These are phyloP conservation scores for Nephrocerus scutellatus DNA, from an alignment of 2,888 invertebrate genomes.

Conservation along the genomic window DNA sequence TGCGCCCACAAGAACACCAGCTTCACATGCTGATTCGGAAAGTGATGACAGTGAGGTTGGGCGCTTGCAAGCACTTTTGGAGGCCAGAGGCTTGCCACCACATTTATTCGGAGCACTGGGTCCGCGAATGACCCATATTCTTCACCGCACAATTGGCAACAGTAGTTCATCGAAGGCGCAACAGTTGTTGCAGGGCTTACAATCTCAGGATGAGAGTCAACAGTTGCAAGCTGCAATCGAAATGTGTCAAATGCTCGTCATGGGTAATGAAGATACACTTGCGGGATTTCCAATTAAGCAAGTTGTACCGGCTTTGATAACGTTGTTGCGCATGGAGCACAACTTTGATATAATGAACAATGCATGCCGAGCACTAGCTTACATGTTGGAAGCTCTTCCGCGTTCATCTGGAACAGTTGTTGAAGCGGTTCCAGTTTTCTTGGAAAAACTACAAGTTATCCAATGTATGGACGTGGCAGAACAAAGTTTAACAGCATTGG, in stretches of 20 bases:
- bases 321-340: constrained; percentile 89
- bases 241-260: constrained; percentile 97
- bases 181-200: constrained; percentile 83
- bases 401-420: constrained; percentile 93
- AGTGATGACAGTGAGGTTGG: constrained; percentile 94
- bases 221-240: constrained; percentile 95
- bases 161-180: constrained; percentile 85
- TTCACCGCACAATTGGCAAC: constrained; percentile 90
- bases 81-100: constrained; percentile 92
- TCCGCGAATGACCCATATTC: constrained; percentile 91
- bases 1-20: constrained; percentile 16
- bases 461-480: constrained; percentile 99
- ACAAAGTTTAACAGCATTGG: constrained; percentile 93
- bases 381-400: constrained; percentile 98
- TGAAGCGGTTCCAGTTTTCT: constrained; percentile 93
- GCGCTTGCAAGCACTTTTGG: constrained; percentile 85
- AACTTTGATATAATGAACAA: constrained; percentile 99
- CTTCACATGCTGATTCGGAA: constrained; percentile 56
- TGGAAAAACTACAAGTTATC: constrained; percentile 94
- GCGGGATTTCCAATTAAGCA: constrained; percentile 98
- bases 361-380: constrained; percentile 94
- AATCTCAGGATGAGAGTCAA: constrained; percentile 91
- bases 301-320: constrained; percentile 91
- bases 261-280: constrained; percentile 98
- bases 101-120: constrained; percentile 93